Base-by-base conservation (phyloP, 2,888 invertebrate genomes). In the Drosophila paranaensis region DNA sequence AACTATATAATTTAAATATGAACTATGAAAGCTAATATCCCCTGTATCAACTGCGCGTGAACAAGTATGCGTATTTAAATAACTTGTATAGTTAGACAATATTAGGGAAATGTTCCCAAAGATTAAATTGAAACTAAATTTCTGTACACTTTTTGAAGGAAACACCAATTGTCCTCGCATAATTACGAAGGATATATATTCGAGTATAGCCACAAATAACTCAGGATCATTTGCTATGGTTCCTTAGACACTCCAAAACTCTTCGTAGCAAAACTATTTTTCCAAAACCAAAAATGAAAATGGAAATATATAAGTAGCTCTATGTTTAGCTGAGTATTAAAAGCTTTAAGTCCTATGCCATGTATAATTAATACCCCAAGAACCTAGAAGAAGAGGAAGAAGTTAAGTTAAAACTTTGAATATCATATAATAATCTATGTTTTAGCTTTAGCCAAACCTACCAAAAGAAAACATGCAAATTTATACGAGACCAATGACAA, bases 81-180 rank as follows among this genome's bases (percentile, higher is more conserved):
- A 77, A 53, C 78, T 81, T 79, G 88, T 79, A 79, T 89, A 91
- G 90, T 88, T 91, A 91, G 90, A 91, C 91, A 91, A 91, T 91
- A 91, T 89, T 60, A 70, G 90, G 89, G 86, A 88, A 81, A 64
- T 79, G 72, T 82, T 88, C 87, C 89, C 83, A 80, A 62, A 71
- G 66, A 72, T 63, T 60, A 46, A 73, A 65, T 64, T 37, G 35
- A 75, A 65, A 67, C 33, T 20, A 73, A 57, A 73, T 54, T 71
- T 81, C 82, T 68, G 42, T 54, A 85, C 67, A 85, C 75, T 73
- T 71, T 82, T 82, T 82, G 56, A 71, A 66, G 66, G 61, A 82
- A 84, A 79, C 82, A 85, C 85, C 81, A 85, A 82, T 68, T 61
- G 53, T 61, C 56, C 67, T 71, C 68, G 58, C 62, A 60, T 55